These are phyloP conservation scores for Ectropis crepuscularia DNA, from an alignment of 2,888 invertebrate species.

Conservation along the genomic window DNA sequence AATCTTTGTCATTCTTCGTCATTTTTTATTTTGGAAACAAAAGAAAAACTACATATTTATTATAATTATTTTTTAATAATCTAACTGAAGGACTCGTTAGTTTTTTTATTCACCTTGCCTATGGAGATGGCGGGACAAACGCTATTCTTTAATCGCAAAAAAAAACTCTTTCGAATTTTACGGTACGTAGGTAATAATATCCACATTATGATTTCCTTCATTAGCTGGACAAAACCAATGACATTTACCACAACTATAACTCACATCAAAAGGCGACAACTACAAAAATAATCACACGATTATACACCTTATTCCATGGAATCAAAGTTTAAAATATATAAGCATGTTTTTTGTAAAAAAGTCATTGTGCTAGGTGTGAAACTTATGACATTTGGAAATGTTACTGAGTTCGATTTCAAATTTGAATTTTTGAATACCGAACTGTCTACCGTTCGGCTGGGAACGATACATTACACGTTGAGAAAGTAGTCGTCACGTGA, in stretches of 20 bases:
- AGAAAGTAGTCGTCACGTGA: too few relatives aligned
- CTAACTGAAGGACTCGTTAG: too few relatives aligned
- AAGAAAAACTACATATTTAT: too few relatives aligned
- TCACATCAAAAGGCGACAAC: conserved; percentile 47
- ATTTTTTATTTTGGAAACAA: too few relatives aligned
- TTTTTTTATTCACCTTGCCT: too few relatives aligned
- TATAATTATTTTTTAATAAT: too few relatives aligned
- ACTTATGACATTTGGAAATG: conserved; percentile 75
- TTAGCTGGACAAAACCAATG: conserved; percentile 79
- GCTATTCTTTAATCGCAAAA: too few relatives aligned
- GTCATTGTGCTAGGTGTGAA: conserved; percentile 66
- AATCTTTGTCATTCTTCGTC: too few relatives aligned
- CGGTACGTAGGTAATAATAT: conserved; percentile 31
- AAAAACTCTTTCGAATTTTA: not conserved
- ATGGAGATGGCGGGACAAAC: too few relatives aligned
- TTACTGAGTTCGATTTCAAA: conserved; percentile 53
- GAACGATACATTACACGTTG: conserved; percentile 39
- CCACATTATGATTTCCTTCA: conserved; percentile 61
- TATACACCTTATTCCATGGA: rapidly evolving
- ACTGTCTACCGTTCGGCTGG: conserved; percentile 43
- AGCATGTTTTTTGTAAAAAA: conserved; percentile 19
- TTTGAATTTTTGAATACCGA: conserved; percentile 63
- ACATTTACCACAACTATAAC: conserved; percentile 67
- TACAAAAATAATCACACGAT: conserved; percentile 10
- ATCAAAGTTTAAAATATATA: conserved; percentile 36